A percentile compares a stretch with the other conserved stretches of the same genome.
Evolutionary conservation across 2,888 invertebrate species (phyloP).

Genomic region (Xanthostigma xanthostigma): DNA sequence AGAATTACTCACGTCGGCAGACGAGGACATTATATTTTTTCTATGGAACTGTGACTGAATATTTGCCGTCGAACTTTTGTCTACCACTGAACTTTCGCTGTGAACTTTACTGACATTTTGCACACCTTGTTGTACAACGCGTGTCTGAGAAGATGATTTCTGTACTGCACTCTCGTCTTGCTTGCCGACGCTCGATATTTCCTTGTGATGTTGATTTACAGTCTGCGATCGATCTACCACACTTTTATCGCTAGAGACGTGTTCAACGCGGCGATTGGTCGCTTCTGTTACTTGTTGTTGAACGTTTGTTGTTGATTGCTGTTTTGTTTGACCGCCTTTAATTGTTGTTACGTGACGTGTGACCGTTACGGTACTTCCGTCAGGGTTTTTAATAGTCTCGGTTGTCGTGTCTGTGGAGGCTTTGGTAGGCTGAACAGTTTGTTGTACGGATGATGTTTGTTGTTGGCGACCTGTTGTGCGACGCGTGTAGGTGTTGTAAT

Average conservation of each 20-base stretch:
- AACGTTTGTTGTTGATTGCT: slow-evolving; percentile 6
- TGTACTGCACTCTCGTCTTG: slow-evolving; percentile 20
- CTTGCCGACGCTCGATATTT: slow-evolving; percentile 8
- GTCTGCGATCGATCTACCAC: background rate
- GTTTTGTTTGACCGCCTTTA: slow-evolving; percentile 17
- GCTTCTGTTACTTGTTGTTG: slow-evolving; percentile 7
- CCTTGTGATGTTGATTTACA: slow-evolving; percentile 17
- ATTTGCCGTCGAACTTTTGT: background rate
- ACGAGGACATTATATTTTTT: slow-evolving; percentile 57
- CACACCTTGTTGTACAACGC: slow-evolving; percentile 6
- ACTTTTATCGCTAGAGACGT: slow-evolving; percentile 2
- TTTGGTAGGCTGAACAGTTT: slow-evolving; percentile 12
- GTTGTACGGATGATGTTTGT: slow-evolving; percentile 9
- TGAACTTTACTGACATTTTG: background rate
- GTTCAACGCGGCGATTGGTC: slow-evolving; percentile 1
- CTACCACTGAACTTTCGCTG: too few relatives aligned
- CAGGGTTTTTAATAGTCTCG: slow-evolving; percentile 20
- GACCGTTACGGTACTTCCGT: slow-evolving; percentile 37
- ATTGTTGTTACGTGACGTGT: slow-evolving; percentile 33
- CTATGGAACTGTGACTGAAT: slow-evolving; percentile 43
- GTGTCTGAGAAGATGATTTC: slow-evolving; percentile 25
- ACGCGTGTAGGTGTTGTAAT: slow-evolving; percentile 34
- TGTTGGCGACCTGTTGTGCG: slow-evolving; percentile 22
- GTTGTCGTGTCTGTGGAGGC: slow-evolving; percentile 27
- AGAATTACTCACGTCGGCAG: slow-evolving; percentile 59